Conservation (phyloP, 2,113 vertebrate genomes). For the Cyanistes caeruleus region DNA sequence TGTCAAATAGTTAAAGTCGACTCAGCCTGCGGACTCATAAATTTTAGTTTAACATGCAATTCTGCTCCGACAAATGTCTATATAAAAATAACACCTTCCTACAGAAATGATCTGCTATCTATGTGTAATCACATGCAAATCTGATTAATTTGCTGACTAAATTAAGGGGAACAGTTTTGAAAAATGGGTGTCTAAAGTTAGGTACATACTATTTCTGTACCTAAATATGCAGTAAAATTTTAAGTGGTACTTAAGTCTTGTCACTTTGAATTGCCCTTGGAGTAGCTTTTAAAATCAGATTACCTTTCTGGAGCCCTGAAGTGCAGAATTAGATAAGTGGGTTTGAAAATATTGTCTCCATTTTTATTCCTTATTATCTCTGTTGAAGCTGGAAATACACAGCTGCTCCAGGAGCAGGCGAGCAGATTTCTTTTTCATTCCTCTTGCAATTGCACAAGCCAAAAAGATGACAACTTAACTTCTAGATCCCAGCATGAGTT, state of each 20-base stretch:
- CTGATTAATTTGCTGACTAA: slow-evolving; percentile 65
- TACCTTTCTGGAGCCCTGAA: slow-evolving; percentile 25
- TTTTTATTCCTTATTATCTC: slow-evolving; percentile 45
- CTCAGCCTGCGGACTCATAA: neutral
- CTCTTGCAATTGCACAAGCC: neutral
- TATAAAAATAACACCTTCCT: slow-evolving; percentile 66
- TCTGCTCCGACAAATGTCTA: slow-evolving; percentile 1
- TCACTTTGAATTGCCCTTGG: slow-evolving; percentile 31
- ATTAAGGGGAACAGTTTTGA: slow-evolving; percentile 38
- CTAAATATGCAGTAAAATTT: slow-evolving; percentile 38
- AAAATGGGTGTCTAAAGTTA: slow-evolving; percentile 52
- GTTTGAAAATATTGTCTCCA: slow-evolving; percentile 45
- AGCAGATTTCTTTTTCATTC: neutral
- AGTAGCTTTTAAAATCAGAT: slow-evolving; percentile 47
- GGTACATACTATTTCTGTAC: slow-evolving; percentile 24
- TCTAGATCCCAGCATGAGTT: slow-evolving; percentile 45
- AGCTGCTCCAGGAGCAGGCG: neutral
- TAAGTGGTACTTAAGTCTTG: slow-evolving; percentile 12
- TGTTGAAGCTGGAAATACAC: slow-evolving; percentile 4
- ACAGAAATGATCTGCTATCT: slow-evolving; percentile 50
- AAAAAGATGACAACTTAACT: slow-evolving; percentile 52
- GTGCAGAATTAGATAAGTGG: neutral
- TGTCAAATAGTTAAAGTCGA: slow-evolving; percentile 37
- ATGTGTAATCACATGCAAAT: slow-evolving; percentile 57
- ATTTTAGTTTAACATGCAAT: slow-evolving; percentile 28